These are phyloP conservation scores for Cotesia glomerata DNA, from an alignment of 1,140 invertebrate genomes.

Conservation along the genomic window DNA sequence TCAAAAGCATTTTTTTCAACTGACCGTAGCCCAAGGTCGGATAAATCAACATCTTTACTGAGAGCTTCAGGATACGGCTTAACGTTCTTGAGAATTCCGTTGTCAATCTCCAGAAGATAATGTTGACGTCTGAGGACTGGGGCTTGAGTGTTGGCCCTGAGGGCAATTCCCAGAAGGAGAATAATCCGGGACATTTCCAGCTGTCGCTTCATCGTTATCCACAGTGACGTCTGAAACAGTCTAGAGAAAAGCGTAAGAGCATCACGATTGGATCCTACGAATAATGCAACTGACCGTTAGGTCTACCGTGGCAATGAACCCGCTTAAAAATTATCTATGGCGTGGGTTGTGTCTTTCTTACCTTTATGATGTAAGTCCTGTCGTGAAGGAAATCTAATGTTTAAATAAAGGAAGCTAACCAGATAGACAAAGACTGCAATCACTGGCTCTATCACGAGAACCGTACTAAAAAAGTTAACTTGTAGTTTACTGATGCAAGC, in stretches of 20 bases:
- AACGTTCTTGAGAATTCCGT: conserved; percentile 34
- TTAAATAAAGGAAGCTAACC: background rate
- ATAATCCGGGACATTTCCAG: conserved; percentile 26
- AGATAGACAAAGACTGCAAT: background rate
- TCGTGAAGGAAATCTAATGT: background rate
- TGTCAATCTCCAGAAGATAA: conserved; percentile 31
- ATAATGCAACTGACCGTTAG: conserved; percentile 12
- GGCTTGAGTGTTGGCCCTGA: background rate
- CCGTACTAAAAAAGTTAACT: background rate
- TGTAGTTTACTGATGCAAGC: background rate
- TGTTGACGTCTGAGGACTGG: background rate
- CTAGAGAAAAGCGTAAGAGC: background rate
- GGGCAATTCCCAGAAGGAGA: conserved; percentile 30
- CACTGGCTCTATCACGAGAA: background rate
- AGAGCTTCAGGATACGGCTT: background rate
- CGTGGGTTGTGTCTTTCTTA: conserved; percentile 10
- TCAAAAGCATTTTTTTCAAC: conserved; percentile 41
- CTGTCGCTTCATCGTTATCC: conserved; percentile 1
- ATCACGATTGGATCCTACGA: conserved; percentile 8
- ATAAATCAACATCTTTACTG: conserved; percentile 30
- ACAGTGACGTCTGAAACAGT: conserved; percentile 1
- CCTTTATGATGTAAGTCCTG: background rate
- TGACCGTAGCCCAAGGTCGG: conserved; percentile 19
- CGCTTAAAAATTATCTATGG: conserved; percentile 14
- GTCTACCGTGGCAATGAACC: conserved; percentile 13